Base-by-base conservation (phyloP, 2,797 vertebrate species). In the Poecilia gillii region DNA sequence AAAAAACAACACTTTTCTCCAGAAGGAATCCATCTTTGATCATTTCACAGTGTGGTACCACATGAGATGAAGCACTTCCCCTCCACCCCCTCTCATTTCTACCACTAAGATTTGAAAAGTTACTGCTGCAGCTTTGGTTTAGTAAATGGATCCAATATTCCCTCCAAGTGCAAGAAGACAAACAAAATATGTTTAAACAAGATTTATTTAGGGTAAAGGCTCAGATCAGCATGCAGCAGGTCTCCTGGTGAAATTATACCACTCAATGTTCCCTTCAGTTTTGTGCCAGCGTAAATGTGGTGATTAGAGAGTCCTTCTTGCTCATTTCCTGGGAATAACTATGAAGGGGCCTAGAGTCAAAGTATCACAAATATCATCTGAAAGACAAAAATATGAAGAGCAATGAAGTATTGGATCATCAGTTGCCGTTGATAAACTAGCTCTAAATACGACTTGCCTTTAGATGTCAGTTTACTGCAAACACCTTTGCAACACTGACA, bases 401-500 rank as follows among this genome's bases (percentile, higher is more conserved):
- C 4, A 33, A 28, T 57, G 14, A 62, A 62, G 7, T 33, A 23
- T 39, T 66, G 33, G 6, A 11, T 39, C 31, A 25, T 43, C 9
- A 41, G 20, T 68, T 68, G 36, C 23, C 2, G 25, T n/a, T 41
- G 1, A n/a, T 41, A 36, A 20, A 4, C 12, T 43, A 45, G 8
- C 11, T 31, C 1, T 2, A 46, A 9, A 31, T 9, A 41, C 8
- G 23, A 53, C 51, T 55, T 59, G 70, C 80, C 64, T 77, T 6
- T 43, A 14, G 57, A 4, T 2, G 6, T 5, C 43, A 4, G 36
- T 14, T 4, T 28, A 14, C 4, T 7, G 55, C 92, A 90, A 59
- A 23, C 53, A 1, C 36, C 4, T 1, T 89, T 85, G 79, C 92
- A 94, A 51, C 93, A 94, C 18, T 2, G 77, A 72, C 91, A 94